Evolutionary conservation across 2,113 vertebrate genomes (phyloP).

Genomic region (Neolamprologus caudopunctatus): DNA sequence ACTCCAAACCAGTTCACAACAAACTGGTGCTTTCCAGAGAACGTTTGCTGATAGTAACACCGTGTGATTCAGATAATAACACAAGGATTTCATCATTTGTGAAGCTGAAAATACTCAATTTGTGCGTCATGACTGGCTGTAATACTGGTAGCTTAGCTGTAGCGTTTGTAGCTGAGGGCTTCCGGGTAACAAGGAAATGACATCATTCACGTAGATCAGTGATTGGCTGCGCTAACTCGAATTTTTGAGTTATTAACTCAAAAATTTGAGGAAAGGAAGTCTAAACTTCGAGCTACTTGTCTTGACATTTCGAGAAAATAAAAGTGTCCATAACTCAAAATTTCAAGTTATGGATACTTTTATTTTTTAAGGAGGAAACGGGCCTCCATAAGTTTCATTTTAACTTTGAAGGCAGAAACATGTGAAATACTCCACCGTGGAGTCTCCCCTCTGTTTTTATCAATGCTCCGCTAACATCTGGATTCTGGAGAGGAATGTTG

Average conservation of each 20-base stretch:
- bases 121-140: neutral
- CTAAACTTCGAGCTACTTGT: neutral
- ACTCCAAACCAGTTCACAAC: neutral
- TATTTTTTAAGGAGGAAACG: neutral
- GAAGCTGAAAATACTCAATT: neutral
- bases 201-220: fast-evolving
- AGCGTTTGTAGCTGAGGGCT: neutral
- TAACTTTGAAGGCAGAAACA: neutral
- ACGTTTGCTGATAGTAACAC: neutral
- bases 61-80: neutral
- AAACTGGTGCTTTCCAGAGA: neutral
- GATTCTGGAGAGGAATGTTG: neutral
- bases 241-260: neutral
- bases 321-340: neutral
- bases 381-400: neutral
- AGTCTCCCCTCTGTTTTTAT: neutral
- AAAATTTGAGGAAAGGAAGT: neutral
- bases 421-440: neutral
- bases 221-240: neutral
- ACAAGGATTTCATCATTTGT: neutral
- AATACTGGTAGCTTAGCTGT: neutral
- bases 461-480: neutral
- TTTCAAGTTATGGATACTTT: neutral
- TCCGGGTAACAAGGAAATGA: neutral
- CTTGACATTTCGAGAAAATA: neutral